These are phyloP conservation scores for Psittacula cyanocephala DNA, from an alignment of 2,113 vertebrate species.

Conservation along the genomic window DNA sequence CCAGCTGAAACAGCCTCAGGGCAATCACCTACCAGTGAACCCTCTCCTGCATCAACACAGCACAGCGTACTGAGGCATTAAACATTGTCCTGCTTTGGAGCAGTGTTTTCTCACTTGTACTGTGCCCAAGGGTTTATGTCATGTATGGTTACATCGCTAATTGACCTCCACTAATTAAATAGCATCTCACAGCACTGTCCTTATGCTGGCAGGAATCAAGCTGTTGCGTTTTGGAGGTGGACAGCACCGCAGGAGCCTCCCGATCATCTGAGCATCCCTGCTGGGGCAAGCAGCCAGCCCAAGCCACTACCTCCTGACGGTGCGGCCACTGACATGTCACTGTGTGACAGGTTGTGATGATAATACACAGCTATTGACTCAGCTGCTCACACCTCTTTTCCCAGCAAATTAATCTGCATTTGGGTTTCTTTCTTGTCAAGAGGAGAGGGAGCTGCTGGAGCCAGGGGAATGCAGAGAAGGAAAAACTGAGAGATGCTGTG, in stretches of 20 bases:
- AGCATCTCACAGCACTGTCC: neutral
- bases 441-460: neutral
- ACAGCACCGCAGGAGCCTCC: neutral
- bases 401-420: neutral
- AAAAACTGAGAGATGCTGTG: neutral
- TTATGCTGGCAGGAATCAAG: neutral
- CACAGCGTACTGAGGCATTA: accelerated
- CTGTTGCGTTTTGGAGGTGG: neutral
- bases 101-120: neutral
- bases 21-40: neutral
- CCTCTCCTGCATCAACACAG: accelerated
- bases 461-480: accelerated
- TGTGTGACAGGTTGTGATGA: neutral
- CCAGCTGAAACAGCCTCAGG: accelerated
- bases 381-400: neutral
- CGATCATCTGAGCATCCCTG: neutral
- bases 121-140: neutral
- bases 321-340: neutral
- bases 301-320: neutral
- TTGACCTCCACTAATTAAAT: neutral
- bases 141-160: neutral
- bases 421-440: neutral
- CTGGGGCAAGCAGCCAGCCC: accelerated
- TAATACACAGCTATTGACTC: neutral
- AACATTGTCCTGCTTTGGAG: neutral